These are phyloP conservation scores for Tridacna gigas DNA, from an alignment of 2,888 invertebrate species.

Conservation along the genomic window DNA sequence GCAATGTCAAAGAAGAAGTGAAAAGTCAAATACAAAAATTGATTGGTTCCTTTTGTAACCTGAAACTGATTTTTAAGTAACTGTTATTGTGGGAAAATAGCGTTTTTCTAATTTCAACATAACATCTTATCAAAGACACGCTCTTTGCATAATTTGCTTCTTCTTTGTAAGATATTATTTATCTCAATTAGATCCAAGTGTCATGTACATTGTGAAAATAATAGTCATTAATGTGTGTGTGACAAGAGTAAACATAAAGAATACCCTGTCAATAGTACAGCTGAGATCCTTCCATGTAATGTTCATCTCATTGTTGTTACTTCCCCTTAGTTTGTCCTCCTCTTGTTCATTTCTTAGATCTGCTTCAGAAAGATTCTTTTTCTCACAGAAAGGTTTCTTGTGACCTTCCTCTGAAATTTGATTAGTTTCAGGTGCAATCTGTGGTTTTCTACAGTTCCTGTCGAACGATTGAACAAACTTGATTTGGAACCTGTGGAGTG, in stretches of 20 bases:
- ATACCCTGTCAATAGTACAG: slow-evolving; percentile 16
- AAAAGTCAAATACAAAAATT: no score
- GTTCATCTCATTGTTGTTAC: background rate
- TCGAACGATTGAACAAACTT: background rate
- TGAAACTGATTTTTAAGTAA: no score
- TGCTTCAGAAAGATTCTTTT: background rate
- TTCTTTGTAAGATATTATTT: no score
- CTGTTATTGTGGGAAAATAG: no score
- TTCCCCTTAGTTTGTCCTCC: background rate
- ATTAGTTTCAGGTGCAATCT: slow-evolving; percentile 1
- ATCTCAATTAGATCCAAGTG: background rate
- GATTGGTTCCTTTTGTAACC: no score
- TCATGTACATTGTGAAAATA: slow-evolving; percentile 1
- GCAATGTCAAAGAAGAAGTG: no score
- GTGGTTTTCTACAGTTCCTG: background rate
- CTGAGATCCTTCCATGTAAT: slow-evolving; percentile 14
- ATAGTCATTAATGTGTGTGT: background rate
- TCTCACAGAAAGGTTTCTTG: background rate
- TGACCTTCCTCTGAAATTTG: background rate
- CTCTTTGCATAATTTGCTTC: no score
- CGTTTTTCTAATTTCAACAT: no score
- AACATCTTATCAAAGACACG: no score
- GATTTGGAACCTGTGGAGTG: background rate
- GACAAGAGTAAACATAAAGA: background rate
- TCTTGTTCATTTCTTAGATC: background rate